These are phyloP conservation scores for Chesias legatella DNA, from an alignment of 2,888 invertebrate species.

Conservation along the genomic window DNA sequence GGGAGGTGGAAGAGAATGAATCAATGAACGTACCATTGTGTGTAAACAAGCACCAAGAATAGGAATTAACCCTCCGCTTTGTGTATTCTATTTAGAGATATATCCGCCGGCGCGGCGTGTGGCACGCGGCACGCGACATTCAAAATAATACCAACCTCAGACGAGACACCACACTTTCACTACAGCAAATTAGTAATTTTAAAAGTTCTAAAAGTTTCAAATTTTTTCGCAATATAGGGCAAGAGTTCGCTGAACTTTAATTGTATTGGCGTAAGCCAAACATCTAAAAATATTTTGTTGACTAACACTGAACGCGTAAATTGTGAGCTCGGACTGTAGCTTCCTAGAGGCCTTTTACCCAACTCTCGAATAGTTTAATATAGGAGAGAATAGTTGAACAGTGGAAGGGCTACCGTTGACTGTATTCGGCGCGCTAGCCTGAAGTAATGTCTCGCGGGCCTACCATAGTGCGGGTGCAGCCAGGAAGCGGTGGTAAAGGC, in stretches of 20 bases:
- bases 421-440: neutral
- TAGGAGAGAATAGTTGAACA: conserved; percentile 1
- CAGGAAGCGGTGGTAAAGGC: conserved; percentile 49
- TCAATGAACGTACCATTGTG: conserved; percentile 35
- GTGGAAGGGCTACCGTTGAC: neutral
- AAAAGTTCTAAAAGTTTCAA: neutral
- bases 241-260: conserved; percentile 53
- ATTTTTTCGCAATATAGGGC: conserved; percentile 21
- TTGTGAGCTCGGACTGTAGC: conserved; percentile 57
- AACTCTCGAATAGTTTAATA: conserved; percentile 10
- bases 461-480: conserved; percentile 69
- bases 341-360: conserved; percentile 62
- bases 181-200: neutral
- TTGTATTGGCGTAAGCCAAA: conserved; percentile 42
- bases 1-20: too few species aligned
- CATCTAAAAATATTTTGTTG: conserved; percentile 72
- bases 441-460: conserved; percentile 66
- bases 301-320: conserved; percentile 63
- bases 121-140: conserved; percentile 48
- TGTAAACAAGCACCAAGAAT: conserved; percentile 53
- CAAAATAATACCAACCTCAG: conserved; percentile 41
- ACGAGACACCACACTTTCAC: conserved; percentile 5
- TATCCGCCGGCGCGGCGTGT: conserved; percentile 26
- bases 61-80: conserved; percentile 61
- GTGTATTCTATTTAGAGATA: conserved; percentile 58